Base-by-base conservation (phyloP, 2,888 invertebrate genomes). In the Volucella inflata region DNA sequence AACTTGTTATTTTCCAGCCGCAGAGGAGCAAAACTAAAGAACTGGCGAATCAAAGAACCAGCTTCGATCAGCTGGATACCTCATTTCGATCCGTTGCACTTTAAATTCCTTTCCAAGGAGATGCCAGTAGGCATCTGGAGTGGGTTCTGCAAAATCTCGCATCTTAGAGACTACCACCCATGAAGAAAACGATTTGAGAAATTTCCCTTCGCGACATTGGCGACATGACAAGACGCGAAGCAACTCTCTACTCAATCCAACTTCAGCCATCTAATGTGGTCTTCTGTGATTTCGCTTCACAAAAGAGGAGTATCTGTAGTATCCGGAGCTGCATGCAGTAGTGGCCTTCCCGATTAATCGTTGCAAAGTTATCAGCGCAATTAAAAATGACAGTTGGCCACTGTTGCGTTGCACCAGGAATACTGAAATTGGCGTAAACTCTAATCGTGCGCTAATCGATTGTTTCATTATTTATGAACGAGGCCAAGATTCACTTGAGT, bases 41-140 rank as follows among this genome's bases (percentile, higher is more conserved):
- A 30, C 1, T 30, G 21, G 30, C 30, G 30, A 30, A 30, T 30
- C 30, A 51, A 59, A 38, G 75, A 84, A 84, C 84, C 84, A 75
- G 84, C 79, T 84, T 53, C 70, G 78, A 84, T 84, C 84, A 84
- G 84, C 84, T 79, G 84, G 84, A 84, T 84, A 79, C 79, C 79
- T 79, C 84, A 79, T 84, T 84, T 70, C 84, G 36, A 75, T 75
- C 75, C 42, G 79, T 75, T 84, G 84, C 84, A 84, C 84, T 84
- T 84, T 84, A 84, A 84, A 84, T 84, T 84, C 84, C 64, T 65
- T 51, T 48, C 40, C 79, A 30, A 40, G 57, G 53, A 62, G 53
- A 44, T 16, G 64, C n/a, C 17, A 9, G 11, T 4, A 21, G 12
- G 14, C 2, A 14, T 44, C 11, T 38, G n/a, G 38, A 21, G 48